phyloP scores from a whole-genome alignment of 2,888 invertebrate genomes.

The Blastobasis lacticolella region DNA sequence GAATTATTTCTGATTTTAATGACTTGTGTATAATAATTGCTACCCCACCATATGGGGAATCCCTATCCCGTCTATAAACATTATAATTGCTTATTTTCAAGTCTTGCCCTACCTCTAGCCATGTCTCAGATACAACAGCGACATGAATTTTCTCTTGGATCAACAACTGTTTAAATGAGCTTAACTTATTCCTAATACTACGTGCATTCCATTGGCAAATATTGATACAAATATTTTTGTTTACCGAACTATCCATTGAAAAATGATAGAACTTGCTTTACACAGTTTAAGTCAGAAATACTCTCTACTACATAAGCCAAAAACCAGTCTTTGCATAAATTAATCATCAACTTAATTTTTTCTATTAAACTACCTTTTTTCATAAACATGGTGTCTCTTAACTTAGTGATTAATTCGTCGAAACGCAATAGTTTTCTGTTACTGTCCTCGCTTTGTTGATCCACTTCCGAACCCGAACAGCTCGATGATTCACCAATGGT shows the following conservation, averaged over 20 bases:
- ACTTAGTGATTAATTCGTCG: no score
- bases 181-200: background rate
- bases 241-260: background rate
- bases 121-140: slow-evolving; percentile 10
- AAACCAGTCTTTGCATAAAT: background rate
- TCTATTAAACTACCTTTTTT: background rate
- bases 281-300: background rate
- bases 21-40: slow-evolving; percentile 4
- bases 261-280: background rate
- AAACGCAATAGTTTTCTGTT: no score
- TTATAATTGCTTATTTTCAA: slow-evolving; percentile 3
- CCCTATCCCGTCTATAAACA: slow-evolving; percentile 3
- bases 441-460: no score
- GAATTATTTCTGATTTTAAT: background rate
- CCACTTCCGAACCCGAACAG: no score
- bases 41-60: slow-evolving; percentile 2
- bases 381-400: no score
- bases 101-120: slow-evolving; percentile 4
- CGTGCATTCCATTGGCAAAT: background rate
- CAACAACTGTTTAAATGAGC: background rate
- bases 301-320: background rate
- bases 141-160: slow-evolving; percentile 7
- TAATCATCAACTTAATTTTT: background rate
- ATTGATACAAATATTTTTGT: background rate
- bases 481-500: no score